Percentiles rank a stretch among this genome's conserved stretches.
Conservation (phyloP, 2,888 invertebrate species). For the Alsophila aescularia region DNA sequence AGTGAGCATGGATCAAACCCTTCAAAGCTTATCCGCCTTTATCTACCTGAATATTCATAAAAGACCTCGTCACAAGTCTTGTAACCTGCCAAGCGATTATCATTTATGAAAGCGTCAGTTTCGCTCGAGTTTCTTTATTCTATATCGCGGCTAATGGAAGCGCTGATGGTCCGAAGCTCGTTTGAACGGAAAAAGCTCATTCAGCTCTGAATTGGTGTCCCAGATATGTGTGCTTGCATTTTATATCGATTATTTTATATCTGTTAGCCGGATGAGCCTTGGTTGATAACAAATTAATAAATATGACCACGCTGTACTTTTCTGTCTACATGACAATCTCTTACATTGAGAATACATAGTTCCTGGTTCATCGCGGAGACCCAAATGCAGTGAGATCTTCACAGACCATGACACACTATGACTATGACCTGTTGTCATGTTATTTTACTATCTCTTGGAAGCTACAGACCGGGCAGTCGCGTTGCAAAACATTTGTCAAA, state of each 20-base stretch:
- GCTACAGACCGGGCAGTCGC: too few relatives aligned
- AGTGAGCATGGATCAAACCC: conserved; percentile 1
- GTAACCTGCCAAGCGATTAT: conserved; percentile 5
- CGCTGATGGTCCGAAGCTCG: not conserved
- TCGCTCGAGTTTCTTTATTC: conserved; percentile 1
- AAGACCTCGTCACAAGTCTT: conserved; percentile 6
- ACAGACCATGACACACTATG: too few relatives aligned
- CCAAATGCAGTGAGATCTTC: too few relatives aligned
- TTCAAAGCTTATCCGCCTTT: conserved; percentile 3
- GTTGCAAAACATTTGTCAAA: too few relatives aligned
- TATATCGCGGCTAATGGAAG: conserved; percentile 5
- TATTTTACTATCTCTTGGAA: too few relatives aligned
- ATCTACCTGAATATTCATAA: conserved; percentile 13
- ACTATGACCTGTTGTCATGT: too few relatives aligned
- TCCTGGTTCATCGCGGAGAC: too few relatives aligned
- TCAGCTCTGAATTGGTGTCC: conserved; percentile 3
- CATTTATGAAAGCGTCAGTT: conserved; percentile 8
- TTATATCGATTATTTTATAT: conserved; percentile 5
- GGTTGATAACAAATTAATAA: too few relatives aligned
- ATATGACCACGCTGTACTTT: too few relatives aligned
- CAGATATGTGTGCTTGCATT: not conserved
- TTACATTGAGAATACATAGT: too few relatives aligned
- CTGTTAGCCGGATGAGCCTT: conserved; percentile 2
- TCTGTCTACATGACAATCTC: too few relatives aligned
- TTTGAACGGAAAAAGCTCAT: conserved; percentile 1